Conservation (phyloP, 2,797 vertebrate species). For the Orientallactaga sibirica region DNA sequence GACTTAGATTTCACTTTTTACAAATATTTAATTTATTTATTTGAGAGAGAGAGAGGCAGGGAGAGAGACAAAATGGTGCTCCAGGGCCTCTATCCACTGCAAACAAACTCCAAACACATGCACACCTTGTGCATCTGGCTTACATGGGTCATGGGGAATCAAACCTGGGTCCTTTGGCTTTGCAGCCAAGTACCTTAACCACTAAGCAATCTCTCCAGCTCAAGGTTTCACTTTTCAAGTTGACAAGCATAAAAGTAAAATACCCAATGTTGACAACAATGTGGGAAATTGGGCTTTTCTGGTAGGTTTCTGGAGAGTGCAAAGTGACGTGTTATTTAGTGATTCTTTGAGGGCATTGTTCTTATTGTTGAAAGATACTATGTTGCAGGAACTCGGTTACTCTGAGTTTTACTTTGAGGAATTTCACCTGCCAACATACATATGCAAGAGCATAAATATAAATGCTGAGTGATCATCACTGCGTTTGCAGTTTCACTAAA, state of each 20-base stretch:
- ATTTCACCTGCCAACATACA: background rate
- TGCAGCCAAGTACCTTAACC: too few relatives aligned
- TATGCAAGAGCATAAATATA: background rate
- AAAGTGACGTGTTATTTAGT: background rate
- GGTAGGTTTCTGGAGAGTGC: background rate
- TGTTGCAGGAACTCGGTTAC: background rate
- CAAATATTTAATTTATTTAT: too few relatives aligned
- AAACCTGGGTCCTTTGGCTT: too few relatives aligned
- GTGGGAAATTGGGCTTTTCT: background rate
- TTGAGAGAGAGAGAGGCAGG: too few relatives aligned
- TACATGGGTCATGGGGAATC: too few relatives aligned
- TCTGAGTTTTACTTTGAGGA: slow-evolving; percentile 38
- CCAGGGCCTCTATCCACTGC: too few relatives aligned
- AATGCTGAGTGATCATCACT: background rate
- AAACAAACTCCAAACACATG: too few relatives aligned
- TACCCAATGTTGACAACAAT: background rate
- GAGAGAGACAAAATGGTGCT: too few relatives aligned
- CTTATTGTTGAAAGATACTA: slow-evolving; percentile 11
- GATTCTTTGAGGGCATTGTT: background rate
- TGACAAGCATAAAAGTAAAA: slow-evolving; percentile 20
- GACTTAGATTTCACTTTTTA: too few relatives aligned
- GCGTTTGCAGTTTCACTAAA: background rate
- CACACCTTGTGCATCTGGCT: too few relatives aligned
- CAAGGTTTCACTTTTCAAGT: background rate
- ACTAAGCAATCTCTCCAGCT: background rate